A percentile compares a stretch with the other conserved stretches of the same genome.
These are phyloP conservation scores for Anas georgica DNA, from an alignment of 2,797 vertebrate genomes.

Conservation along the genomic window DNA sequence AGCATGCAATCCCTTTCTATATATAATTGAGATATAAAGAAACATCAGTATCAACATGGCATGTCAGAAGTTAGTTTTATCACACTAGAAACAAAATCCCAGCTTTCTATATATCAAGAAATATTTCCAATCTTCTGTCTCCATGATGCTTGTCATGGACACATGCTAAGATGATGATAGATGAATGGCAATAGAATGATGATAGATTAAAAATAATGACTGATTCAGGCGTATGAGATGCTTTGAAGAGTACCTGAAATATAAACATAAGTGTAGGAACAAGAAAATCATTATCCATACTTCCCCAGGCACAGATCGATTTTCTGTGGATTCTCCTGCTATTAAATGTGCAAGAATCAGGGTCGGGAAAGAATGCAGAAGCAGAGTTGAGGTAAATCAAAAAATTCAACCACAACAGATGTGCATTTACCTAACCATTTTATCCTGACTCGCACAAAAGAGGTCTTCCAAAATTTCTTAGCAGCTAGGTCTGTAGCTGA, in stretches of 20 bases:
- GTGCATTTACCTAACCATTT: background rate
- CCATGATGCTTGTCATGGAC: no score
- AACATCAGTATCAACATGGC: background rate
- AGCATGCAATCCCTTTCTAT: background rate
- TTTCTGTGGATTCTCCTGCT: background rate
- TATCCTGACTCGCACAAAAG: background rate
- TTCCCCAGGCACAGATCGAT: background rate
- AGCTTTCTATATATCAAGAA: background rate
- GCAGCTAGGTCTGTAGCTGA: background rate
- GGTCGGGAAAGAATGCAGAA: background rate
- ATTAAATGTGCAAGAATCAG: background rate
- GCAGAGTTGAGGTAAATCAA: background rate
- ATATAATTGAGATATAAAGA: background rate
- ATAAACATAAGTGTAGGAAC: background rate
- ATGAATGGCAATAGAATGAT: background rate
- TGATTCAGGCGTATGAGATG: background rate
- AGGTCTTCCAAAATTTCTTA: background rate
- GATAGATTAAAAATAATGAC: background rate
- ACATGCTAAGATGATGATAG: background rate
- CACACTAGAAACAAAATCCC: background rate
- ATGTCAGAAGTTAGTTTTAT: background rate
- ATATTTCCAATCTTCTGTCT: background rate
- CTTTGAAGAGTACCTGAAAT: background rate
- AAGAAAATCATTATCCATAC: background rate
- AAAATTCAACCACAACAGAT: background rate